Percentiles rank a stretch among this genome's conserved stretches.
phyloP scores from a whole-genome alignment of 2,888 invertebrate species.

The Bombylius major region DNA sequence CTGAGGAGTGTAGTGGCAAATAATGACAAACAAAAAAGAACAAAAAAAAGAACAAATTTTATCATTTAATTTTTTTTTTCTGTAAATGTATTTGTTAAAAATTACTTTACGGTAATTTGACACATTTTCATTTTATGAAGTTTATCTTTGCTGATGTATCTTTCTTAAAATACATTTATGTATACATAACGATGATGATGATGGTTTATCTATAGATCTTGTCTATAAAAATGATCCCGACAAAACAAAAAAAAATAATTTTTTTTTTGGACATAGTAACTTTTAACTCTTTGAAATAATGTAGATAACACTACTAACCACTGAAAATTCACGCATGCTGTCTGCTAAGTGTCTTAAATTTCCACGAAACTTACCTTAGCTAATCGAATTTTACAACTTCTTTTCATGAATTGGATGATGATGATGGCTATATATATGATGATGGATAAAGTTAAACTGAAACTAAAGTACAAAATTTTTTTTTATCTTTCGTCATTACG shows the following conservation, averaged over 20 bases:
- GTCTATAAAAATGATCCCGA: not conserved
- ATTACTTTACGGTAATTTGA: constrained; percentile 2
- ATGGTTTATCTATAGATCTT: not conserved
- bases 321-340: constrained; percentile 7
- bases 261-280: not conserved
- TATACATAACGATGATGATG: no score
- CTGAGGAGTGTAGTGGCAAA: not conserved
- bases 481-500: not conserved
- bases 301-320: no score
- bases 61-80: not conserved
- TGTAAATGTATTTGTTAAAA: not conserved
- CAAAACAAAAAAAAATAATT: not conserved
- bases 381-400: constrained; percentile 10
- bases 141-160: not conserved
- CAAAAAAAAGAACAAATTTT: no score
- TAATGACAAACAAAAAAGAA: not conserved
- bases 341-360: constrained; percentile 5
- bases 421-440: no score
- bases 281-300: no score
- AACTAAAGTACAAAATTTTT: not conserved
- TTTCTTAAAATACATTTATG: no score
- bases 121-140: not conserved
- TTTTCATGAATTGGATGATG: not conserved
- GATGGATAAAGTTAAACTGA: no score
- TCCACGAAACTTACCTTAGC: constrained; percentile 6